Conservation (phyloP, 1,140 invertebrate species). For the Drosophila sp. region DNA sequence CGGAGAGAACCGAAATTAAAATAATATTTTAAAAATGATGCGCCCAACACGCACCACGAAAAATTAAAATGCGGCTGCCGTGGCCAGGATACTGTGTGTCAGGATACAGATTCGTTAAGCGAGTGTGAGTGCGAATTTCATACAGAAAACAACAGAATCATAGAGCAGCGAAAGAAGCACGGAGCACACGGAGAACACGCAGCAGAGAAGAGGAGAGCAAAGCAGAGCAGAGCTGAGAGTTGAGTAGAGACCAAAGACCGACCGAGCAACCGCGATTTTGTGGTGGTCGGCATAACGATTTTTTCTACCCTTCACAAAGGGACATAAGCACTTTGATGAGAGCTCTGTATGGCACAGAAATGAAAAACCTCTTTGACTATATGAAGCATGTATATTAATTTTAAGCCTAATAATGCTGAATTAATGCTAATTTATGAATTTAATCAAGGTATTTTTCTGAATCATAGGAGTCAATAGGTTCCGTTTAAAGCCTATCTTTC, state of each 20-base stretch:
- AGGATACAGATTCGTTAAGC: slow-evolving; percentile 59
- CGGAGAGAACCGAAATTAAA: slow-evolving; percentile 35
- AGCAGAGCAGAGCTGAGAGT: slow-evolving; percentile 8
- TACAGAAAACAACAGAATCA: slow-evolving; percentile 53
- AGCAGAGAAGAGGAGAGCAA: neutral
- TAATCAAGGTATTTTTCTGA: no score
- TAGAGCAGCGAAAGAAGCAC: slow-evolving; percentile 28
- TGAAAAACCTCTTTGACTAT: neutral
- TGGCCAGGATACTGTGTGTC: slow-evolving; percentile 45
- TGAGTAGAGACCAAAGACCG: slow-evolving; percentile 17
- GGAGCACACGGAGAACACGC: neutral
- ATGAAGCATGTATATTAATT: no score
- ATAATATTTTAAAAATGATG: slow-evolving; percentile 38
- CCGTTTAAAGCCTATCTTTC: no score
- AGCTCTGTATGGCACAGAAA: neutral
- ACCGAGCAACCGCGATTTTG: slow-evolving; percentile 72
- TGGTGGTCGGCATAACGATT: slow-evolving; percentile 77
- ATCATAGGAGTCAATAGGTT: no score
- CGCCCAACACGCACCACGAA: slow-evolving; percentile 60
- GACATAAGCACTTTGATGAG: neutral
- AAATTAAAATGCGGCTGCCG: slow-evolving; percentile 72
- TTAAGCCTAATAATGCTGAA: no score
- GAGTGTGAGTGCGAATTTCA: slow-evolving; percentile 63
- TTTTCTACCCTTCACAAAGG: slow-evolving; percentile 24
- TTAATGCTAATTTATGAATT: no score